These are phyloP conservation scores for Trematocara stigmaticum DNA, from an alignment of 2,113 vertebrate genomes.

Conservation along the genomic window DNA sequence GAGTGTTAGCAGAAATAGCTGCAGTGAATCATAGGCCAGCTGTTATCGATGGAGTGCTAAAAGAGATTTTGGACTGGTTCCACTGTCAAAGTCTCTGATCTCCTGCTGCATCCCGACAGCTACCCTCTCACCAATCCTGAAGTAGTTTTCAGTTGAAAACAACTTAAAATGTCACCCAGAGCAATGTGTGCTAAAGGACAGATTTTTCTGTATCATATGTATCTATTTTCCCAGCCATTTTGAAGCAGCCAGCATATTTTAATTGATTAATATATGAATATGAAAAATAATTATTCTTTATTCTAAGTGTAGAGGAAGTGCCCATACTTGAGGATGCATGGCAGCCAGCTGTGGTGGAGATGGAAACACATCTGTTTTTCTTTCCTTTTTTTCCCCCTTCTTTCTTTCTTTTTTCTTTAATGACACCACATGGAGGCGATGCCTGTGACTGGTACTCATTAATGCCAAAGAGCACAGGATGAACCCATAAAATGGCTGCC, in stretches of 20 bases:
- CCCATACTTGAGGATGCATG: slow-evolving; percentile 9
- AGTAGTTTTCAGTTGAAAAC: not conserved
- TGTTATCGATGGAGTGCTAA: slow-evolving; percentile 50
- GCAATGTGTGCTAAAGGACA: not conserved
- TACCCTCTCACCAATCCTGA: not conserved
- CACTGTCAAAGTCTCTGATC: slow-evolving; percentile 37
- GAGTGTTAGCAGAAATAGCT: slow-evolving; percentile 13
- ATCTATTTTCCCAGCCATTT: not conserved
- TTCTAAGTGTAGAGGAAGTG: slow-evolving; percentile 6
- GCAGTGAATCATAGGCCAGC: slow-evolving; percentile 48
- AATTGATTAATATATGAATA: not conserved
- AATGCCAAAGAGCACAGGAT: slow-evolving; percentile 58
- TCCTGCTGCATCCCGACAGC: slow-evolving; percentile 21
- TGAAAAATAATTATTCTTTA: not conserved
- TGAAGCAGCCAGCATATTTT: not conserved
- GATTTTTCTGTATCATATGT: not conserved
- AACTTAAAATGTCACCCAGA: not conserved
- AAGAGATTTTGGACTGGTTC: slow-evolving; percentile 49
- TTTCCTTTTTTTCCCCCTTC: not conserved
- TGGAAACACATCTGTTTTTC: slow-evolving; percentile 49
- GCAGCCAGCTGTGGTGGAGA: slow-evolving; percentile 50
- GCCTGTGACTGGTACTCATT: slow-evolving; percentile 42
- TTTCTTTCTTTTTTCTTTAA: slow-evolving; percentile 12
- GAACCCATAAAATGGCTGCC: slow-evolving; percentile 63
- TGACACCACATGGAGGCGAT: slow-evolving; percentile 51